Evolutionary conservation across 2,888 invertebrate genomes (phyloP), one percentile per base, ranked within the genome.

Genomic region (Drosophila antonietae): DNA sequence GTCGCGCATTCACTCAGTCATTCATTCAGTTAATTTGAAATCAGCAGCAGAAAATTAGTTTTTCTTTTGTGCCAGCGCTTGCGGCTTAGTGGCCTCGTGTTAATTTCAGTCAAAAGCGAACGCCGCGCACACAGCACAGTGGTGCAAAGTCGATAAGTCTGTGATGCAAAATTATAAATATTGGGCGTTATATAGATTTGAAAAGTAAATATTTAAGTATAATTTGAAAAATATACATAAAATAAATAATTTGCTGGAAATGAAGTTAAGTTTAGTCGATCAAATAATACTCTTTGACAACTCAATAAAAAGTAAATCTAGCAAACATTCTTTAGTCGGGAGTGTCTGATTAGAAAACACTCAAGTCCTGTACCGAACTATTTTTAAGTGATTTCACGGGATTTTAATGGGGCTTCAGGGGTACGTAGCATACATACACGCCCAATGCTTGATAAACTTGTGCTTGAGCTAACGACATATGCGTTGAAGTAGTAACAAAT

Each of bases 11-110:
- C 68, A 57, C 72, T 78, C 69, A 77, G 74, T 87, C 88, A 90
- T 88, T 91, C 82, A 80, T 81, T 91, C 78, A 80, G 81, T 83
- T 90, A 88, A 90, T 90, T 89, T 78, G 88, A 91, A 90, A 90
- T 91, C 91, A 90, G 81, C 75, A 88, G 88, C 91, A 91, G 89
- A 91, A 90, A 90, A 90, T 90, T 89, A 88, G 88, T 90, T 90
- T 91, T 84, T 73, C 75, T 66, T 77, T 79, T 68, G 69, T 69
- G 63, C 52, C 62, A 56, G 47, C 58, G 70, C 78, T 58, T 51
- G 47, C 64, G 83, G 83, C 80, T 82, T 88, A 83, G 66, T 71
- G 74, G 56, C 66, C 68, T 55, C 56, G 62, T 68, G 56, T 68
- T 68, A 74, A 78, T 71, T 64, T 74, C 68, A 53, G 49, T 46